A percentile compares a stretch with the other conserved stretches of the same genome.
phyloP scores from a whole-genome alignment of 1,140 invertebrate genomes.

The Listronotus oregonensis region DNA sequence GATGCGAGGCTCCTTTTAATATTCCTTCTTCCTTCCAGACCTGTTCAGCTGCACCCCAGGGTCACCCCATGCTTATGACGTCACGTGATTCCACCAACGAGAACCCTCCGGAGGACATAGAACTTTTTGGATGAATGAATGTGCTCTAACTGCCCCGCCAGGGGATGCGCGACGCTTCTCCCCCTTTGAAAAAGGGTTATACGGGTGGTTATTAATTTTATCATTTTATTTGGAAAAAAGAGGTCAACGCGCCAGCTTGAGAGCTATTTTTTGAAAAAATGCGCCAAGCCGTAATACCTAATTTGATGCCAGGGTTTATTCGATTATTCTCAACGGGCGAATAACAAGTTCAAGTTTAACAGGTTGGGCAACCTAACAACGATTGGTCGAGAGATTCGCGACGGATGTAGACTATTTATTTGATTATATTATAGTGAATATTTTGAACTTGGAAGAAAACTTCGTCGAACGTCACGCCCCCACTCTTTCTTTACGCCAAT shows the following conservation, averaged over 20 bases:
- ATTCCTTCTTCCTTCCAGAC: slow-evolving; percentile 42
- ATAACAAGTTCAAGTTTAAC: slow-evolving; percentile 39
- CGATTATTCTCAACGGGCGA: slow-evolving; percentile 42
- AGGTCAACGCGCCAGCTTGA: slow-evolving; percentile 54
- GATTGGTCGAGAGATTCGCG: slow-evolving; percentile 1
- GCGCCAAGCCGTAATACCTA: slow-evolving; percentile 60
- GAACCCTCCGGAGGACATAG: slow-evolving; percentile 26
- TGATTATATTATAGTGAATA: neutral
- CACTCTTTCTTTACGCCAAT: neutral
- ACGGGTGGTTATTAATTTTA: slow-evolving; percentile 68
- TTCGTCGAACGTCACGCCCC: neutral
- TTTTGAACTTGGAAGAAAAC: neutral
- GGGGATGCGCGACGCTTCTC: slow-evolving; percentile 43
- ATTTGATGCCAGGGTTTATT: slow-evolving; percentile 60
- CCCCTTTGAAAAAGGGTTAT: slow-evolving; percentile 46
- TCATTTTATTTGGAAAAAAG: slow-evolving; percentile 73
- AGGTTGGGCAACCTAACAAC: slow-evolving; percentile 30
- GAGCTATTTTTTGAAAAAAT: slow-evolving; percentile 50
- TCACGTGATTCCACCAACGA: slow-evolving; percentile 45
- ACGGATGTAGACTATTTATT: neutral
- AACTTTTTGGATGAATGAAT: slow-evolving; percentile 38
- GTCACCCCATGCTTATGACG: slow-evolving; percentile 50
- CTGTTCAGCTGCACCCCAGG: slow-evolving; percentile 21
- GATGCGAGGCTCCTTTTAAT: slow-evolving; percentile 47
- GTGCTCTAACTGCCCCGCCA: slow-evolving; percentile 35